These are phyloP conservation scores for Xyliphius kryptos DNA, from an alignment of 2,113 vertebrate species.

Conservation along the genomic window DNA sequence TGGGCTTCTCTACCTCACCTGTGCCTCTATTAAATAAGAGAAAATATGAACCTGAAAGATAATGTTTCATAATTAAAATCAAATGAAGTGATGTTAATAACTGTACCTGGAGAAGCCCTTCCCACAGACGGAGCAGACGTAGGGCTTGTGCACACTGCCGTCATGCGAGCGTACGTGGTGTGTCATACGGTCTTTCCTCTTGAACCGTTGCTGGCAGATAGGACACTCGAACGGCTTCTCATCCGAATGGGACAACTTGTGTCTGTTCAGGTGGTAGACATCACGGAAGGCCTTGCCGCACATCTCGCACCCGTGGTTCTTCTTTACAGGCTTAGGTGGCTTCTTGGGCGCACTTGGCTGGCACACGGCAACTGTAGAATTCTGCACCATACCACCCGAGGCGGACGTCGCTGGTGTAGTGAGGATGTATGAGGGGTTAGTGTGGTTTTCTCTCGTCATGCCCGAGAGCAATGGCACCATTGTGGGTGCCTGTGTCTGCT, in stretches of 20 bases:
- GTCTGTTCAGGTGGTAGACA: slow-evolving; percentile 97
- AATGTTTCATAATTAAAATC: too few species aligned
- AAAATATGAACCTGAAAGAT: too few species aligned
- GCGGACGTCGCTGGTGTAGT: slow-evolving; percentile 92
- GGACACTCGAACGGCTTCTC: too few species aligned
- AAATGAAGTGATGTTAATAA: too few species aligned
- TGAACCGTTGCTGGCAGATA: too few species aligned
- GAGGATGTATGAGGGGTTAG: slow-evolving; percentile 83
- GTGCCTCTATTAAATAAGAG: too few species aligned
- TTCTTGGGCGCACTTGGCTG: slow-evolving; percentile 82
- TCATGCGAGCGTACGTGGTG: too few species aligned
- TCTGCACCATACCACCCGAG: slow-evolving; percentile 67
- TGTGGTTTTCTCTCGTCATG: slow-evolving; percentile 84
- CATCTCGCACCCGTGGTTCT: slow-evolving; percentile 98
- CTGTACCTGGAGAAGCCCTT: slow-evolving; percentile 98
- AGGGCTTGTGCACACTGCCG: slow-evolving; percentile 98
- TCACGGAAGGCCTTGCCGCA: slow-evolving; percentile 98
- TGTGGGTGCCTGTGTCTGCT: slow-evolving; percentile 79
- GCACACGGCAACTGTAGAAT: slow-evolving; percentile 55
- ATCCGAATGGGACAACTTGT: slow-evolving; percentile 97
- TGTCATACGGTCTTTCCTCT: too few species aligned
- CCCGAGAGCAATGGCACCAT: slow-evolving; percentile 92
- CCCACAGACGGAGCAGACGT: slow-evolving; percentile 95
- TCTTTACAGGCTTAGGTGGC: slow-evolving; percentile 93
- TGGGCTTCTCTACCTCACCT: too few species aligned